phyloP scores from a whole-genome alignment of 1,140 invertebrate species.

The Ceratoteleas bidentatus region DNA sequence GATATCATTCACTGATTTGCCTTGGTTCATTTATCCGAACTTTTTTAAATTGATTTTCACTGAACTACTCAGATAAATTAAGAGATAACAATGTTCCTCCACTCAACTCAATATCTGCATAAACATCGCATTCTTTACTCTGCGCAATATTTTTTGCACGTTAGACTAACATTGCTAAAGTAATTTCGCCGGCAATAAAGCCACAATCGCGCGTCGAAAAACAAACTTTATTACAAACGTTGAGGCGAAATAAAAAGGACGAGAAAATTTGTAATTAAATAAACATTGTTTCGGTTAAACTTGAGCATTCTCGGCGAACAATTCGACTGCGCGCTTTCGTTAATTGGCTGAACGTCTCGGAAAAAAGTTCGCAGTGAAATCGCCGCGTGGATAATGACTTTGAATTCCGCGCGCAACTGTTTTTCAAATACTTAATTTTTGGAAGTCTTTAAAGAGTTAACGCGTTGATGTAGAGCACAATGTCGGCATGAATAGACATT shows the following conservation, averaged over 20 bases:
- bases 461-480: conserved; percentile 17
- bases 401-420: conserved; percentile 26
- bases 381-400: conserved; percentile 20
- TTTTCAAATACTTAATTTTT: conserved; percentile 49
- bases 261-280: conserved; percentile 9
- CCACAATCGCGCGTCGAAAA: neutral
- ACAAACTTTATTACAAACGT: neutral
- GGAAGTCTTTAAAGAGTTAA: conserved; percentile 36
- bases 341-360: conserved; percentile 2
- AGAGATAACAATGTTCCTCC: no score
- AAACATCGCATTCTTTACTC: no score
- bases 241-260: neutral
- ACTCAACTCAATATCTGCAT: no score
- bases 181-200: no score
- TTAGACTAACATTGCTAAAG: no score
- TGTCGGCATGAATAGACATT: conserved; percentile 39
- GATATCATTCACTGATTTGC: no score
- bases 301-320: conserved; percentile 5
- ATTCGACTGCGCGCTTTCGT: conserved; percentile 13
- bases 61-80: no score
- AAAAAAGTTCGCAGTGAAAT: neutral
- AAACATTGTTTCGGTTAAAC: conserved; percentile 8
- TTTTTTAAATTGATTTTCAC: no score
- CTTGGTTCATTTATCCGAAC: no score
- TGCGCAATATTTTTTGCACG: no score